Evolutionary conservation across 2,888 invertebrate species (phyloP).

Genomic region (Lasioglossum malachurum): DNA sequence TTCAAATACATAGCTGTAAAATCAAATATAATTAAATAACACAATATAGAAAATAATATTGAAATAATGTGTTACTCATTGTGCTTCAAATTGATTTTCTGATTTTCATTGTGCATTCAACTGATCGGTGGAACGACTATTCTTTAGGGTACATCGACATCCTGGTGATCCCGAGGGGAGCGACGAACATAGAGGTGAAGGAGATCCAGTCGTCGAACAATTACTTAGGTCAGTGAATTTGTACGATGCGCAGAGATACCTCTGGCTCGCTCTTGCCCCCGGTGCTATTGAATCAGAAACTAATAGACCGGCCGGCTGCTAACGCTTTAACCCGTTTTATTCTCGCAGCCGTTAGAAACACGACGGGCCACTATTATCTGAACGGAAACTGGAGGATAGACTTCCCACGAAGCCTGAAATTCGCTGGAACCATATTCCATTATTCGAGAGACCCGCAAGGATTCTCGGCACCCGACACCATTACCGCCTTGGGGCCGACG

Average conservation of each 20-base stretch:
- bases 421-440: slow-evolving; percentile 94
- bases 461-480: slow-evolving; percentile 93
- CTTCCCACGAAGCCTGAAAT: slow-evolving; percentile 92
- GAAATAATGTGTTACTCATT: background rate
- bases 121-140: background rate
- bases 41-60: background rate
- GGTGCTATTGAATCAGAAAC: background rate
- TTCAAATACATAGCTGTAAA: too few species aligned
- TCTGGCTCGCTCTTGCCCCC: background rate
- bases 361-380: slow-evolving; percentile 93
- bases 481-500: slow-evolving; percentile 95
- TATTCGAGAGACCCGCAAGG: slow-evolving; percentile 94
- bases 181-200: slow-evolving; percentile 94
- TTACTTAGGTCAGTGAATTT: slow-evolving; percentile 91
- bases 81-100: too few species aligned
- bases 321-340: slow-evolving; percentile 30
- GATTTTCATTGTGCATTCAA: background rate
- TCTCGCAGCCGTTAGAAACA: slow-evolving; percentile 92
- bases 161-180: slow-evolving; percentile 95
- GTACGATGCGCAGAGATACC: background rate
- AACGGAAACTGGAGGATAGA: slow-evolving; percentile 98
- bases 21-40: background rate
- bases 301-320: background rate
- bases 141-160: slow-evolving; percentile 95
- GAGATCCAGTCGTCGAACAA: slow-evolving; percentile 94